phyloP scores from a whole-genome alignment of 2,888 invertebrate genomes.

The Argyresthia albistria region DNA sequence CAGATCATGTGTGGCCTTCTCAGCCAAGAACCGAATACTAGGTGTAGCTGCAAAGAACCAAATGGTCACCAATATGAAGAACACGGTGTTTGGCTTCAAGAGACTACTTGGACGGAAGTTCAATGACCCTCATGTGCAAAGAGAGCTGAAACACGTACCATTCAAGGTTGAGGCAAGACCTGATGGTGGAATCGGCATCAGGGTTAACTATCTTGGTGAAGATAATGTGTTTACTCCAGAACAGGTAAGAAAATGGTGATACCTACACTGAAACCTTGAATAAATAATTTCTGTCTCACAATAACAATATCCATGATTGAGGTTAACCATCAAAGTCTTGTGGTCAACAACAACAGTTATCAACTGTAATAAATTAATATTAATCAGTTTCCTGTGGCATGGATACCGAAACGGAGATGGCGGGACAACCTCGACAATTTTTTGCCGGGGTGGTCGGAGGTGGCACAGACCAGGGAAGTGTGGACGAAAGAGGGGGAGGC shows the following conservation, averaged over 20 bases:
- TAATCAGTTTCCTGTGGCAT: no score
- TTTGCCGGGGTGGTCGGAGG: no score
- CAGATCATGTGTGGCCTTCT: conserved; percentile 97
- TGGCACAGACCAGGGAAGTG: no score
- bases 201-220: conserved; percentile 91
- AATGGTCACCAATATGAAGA: conserved; percentile 96
- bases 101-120: conserved; percentile 92
- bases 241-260: conserved; percentile 67
- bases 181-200: conserved; percentile 88
- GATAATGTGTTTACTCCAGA: conserved; percentile 90
- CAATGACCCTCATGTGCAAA: conserved; percentile 89
- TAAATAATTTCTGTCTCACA: no score
- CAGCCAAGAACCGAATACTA: conserved; percentile 91
- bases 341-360: no score
- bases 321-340: no score
- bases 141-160: conserved; percentile 85
- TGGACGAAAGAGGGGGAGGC: no score
- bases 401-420: no score
- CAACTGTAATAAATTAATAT: no score
- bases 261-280: no score
- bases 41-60: conserved; percentile 98
- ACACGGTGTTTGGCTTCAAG: conserved; percentile 96
- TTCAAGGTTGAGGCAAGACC: conserved; percentile 82
- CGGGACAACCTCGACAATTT: no score
- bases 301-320: no score